A percentile compares a stretch with the other conserved stretches of the same genome.
Conservation (phyloP, 2,888 invertebrate genomes). For the Nomada ferruginata region DNA sequence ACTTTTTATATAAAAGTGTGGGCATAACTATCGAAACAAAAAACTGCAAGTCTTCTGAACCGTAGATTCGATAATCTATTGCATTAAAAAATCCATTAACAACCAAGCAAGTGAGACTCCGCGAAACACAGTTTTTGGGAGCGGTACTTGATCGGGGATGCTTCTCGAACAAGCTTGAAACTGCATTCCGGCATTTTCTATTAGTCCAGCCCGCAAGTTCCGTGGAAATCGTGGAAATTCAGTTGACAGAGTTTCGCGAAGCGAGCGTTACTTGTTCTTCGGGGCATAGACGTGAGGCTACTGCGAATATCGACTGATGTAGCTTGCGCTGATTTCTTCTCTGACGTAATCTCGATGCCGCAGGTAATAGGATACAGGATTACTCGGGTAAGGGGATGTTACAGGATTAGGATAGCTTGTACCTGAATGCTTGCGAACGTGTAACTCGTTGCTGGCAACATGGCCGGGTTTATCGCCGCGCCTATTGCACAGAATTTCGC, state of each 20-base stretch:
- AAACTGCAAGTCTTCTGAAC: too few relatives aligned
- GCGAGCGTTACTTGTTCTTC: slow-evolving; percentile 43
- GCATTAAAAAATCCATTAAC: neutral
- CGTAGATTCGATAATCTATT: too few relatives aligned
- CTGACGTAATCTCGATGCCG: slow-evolving; percentile 55
- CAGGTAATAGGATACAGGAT: slow-evolving; percentile 63
- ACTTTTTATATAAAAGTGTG: too few relatives aligned
- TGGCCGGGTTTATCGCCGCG: slow-evolving; percentile 37
- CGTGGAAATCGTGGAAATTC: slow-evolving; percentile 39
- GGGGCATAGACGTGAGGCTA: slow-evolving; percentile 61
- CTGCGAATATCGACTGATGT: slow-evolving; percentile 62
- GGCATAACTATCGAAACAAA: too few relatives aligned
- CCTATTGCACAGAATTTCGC: slow-evolving; percentile 15
- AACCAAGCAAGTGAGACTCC: neutral
- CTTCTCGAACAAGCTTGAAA: neutral
- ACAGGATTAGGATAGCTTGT: slow-evolving; percentile 64
- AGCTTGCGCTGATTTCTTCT: slow-evolving; percentile 62
- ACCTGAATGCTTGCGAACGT: slow-evolving; percentile 32
- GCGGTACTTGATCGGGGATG: neutral
- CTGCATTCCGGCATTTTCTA: slow-evolving; percentile 9
- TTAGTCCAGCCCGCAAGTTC: neutral
- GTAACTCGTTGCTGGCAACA: slow-evolving; percentile 39
- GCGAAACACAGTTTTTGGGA: neutral
- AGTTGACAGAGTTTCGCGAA: slow-evolving; percentile 32
- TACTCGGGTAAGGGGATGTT: slow-evolving; percentile 58